These are phyloP conservation scores for Smittia aterrima DNA, from an alignment of 2,888 invertebrate genomes.

Conservation along the genomic window DNA sequence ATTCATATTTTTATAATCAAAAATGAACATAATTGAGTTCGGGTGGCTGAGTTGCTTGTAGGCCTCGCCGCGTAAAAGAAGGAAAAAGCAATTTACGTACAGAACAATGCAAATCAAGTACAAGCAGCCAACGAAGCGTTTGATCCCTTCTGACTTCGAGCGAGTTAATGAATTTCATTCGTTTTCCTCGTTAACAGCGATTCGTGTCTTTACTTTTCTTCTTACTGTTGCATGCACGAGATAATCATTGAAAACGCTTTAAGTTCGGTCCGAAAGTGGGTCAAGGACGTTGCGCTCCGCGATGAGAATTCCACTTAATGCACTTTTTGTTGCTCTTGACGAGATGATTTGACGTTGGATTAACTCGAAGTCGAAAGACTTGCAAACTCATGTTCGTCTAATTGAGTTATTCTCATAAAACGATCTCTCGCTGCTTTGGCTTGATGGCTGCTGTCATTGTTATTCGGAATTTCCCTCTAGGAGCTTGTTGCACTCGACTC, in stretches of 20 bases:
- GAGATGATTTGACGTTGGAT: neutral
- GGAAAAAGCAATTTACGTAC: neutral
- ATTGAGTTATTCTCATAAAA: neutral
- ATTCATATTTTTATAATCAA: neutral
- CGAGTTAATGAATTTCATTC: neutral
- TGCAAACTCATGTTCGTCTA: neutral
- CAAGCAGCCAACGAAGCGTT: neutral
- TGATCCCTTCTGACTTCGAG: neutral
- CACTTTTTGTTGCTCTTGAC: neutral
- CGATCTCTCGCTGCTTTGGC: neutral
- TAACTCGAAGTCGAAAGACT: neutral
- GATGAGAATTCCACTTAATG: neutral
- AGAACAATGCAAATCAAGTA: neutral
- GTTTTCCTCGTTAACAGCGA: neutral
- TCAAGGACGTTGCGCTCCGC: constrained; percentile 11
- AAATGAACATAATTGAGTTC: constrained; percentile 15
- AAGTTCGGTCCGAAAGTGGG: neutral
- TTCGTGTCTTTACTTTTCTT: neutral
- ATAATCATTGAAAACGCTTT: neutral
- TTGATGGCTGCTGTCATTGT: neutral
- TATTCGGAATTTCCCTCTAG: neutral
- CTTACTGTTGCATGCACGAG: neutral
- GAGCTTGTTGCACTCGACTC: neutral
- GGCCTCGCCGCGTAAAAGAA: too few species aligned
- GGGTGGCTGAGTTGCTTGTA: neutral